These are phyloP conservation scores for Bolinopsis microptera DNA, from an alignment of 37 sponge, comb jelly and placozoan genomes.

Conservation along the genomic window DNA sequence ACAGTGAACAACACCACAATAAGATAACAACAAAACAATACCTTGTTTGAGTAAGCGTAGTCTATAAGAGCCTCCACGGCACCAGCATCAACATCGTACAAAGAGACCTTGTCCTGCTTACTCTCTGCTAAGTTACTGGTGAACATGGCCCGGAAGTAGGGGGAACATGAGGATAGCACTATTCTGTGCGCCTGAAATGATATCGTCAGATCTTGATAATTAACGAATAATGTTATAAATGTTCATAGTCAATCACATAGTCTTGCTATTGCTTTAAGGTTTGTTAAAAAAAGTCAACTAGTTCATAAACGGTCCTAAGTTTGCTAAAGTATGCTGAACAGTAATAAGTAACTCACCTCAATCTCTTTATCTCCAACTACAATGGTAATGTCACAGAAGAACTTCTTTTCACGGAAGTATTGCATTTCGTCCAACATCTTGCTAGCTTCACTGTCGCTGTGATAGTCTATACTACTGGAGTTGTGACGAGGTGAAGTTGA, in stretches of 20 bases:
- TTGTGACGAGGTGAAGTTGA: neutral
- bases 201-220: too few relatives aligned
- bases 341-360: conserved; percentile 30
- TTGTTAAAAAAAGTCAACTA: too few relatives aligned
- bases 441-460: conserved; percentile 43
- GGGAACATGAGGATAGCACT: conserved; percentile 62
- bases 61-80: conserved; percentile 42
- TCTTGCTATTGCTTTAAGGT: too few relatives aligned
- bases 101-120: conserved; percentile 15
- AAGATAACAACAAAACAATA: too few relatives aligned
- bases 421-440: conserved; percentile 67
- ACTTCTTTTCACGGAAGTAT: conserved; percentile 47
- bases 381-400: conserved; percentile 57
- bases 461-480: conserved; percentile 47
- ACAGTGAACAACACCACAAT: too few relatives aligned
- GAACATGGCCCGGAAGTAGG: conserved; percentile 61
- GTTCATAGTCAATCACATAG: too few relatives aligned
- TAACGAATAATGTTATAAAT: too few relatives aligned
- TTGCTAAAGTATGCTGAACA: too few relatives aligned
- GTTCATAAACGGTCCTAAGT: too few relatives aligned
- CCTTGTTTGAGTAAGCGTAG: conserved; percentile 58
- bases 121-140: conserved; percentile 53
- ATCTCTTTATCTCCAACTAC: conserved; percentile 59
- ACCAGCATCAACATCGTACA: conserved; percentile 55
- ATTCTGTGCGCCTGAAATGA: conserved; percentile 47